These are phyloP conservation scores for Spodoptera littoralis DNA, from an alignment of 2,888 invertebrate species.

Conservation along the genomic window DNA sequence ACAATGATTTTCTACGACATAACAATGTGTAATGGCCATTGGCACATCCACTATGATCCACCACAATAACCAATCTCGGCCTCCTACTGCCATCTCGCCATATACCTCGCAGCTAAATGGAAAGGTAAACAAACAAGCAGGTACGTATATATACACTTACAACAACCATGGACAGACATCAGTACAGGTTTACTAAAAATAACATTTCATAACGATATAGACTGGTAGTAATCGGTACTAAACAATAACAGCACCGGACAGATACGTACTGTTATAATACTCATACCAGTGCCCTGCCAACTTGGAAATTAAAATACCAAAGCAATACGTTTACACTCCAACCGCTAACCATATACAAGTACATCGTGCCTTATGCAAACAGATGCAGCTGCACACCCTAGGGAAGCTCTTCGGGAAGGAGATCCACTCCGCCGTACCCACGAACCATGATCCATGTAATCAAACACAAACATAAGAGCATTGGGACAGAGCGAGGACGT, in stretches of 20 bases:
- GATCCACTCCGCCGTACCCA: constrained; percentile 3
- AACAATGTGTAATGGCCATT: background rate
- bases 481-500: constrained; percentile 2
- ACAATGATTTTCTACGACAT: no score
- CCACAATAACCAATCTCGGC: constrained; percentile 16
- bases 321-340: constrained; percentile 46
- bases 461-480: background rate
- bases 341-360: constrained; percentile 32
- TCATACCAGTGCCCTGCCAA: constrained; percentile 33
- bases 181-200: constrained; percentile 9
- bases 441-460: no score
- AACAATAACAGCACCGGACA: no score
- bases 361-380: constrained; percentile 51
- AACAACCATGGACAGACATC: constrained; percentile 36
- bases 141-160: constrained; percentile 17
- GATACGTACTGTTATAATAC: constrained; percentile 20
- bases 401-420: constrained; percentile 45
- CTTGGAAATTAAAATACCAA: constrained; percentile 43
- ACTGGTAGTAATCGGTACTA: no score
- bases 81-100: constrained; percentile 10
- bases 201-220: no score
- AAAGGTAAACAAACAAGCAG: constrained; percentile 54
- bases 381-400: constrained; percentile 60
- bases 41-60: constrained; percentile 19
- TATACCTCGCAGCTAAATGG: constrained; percentile 40